phyloP scores from a whole-genome alignment of 1,140 invertebrate genomes.

The Philopotamus ludificatus region DNA sequence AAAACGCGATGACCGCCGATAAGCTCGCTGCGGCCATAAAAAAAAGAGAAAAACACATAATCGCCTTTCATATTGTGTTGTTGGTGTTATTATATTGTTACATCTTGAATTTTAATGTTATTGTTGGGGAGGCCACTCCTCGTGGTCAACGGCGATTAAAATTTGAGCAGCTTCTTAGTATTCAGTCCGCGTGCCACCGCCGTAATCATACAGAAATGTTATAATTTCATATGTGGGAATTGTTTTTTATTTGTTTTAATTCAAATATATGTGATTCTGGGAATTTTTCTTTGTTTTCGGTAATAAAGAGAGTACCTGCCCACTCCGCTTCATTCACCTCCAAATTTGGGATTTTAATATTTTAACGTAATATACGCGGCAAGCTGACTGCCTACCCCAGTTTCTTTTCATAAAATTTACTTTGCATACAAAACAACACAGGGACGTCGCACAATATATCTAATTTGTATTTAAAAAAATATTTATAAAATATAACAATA shows the following conservation, averaged over 20 bases:
- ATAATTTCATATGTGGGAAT: no score
- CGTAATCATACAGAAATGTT: background rate
- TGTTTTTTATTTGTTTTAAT: no score
- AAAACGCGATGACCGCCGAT: constrained; percentile 18
- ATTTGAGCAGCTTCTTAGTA: background rate
- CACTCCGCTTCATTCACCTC: constrained; percentile 39
- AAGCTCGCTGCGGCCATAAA: constrained; percentile 3
- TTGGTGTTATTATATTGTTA: constrained; percentile 24
- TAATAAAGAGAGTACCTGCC: constrained; percentile 29
- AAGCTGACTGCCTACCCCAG: constrained; percentile 20
- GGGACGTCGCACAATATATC: constrained; percentile 3
- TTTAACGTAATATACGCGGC: constrained; percentile 41
- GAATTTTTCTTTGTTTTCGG: constrained; percentile 12
- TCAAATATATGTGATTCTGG: background rate
- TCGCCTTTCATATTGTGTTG: constrained; percentile 2
- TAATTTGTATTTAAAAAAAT: background rate
- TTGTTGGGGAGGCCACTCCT: constrained; percentile 12
- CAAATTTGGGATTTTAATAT: constrained; percentile 42
- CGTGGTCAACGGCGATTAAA: constrained; percentile 1
- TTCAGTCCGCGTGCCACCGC: background rate
- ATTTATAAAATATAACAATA: background rate
- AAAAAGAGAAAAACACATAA: background rate
- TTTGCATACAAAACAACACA: constrained; percentile 36
- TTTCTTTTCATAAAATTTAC: constrained; percentile 41
- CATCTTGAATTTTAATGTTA: constrained; percentile 29